Evolutionary conservation across 1,140 invertebrate genomes (phyloP), one percentile per base, ranked within the genome.

Genomic region (Heliothis virescens): DNA sequence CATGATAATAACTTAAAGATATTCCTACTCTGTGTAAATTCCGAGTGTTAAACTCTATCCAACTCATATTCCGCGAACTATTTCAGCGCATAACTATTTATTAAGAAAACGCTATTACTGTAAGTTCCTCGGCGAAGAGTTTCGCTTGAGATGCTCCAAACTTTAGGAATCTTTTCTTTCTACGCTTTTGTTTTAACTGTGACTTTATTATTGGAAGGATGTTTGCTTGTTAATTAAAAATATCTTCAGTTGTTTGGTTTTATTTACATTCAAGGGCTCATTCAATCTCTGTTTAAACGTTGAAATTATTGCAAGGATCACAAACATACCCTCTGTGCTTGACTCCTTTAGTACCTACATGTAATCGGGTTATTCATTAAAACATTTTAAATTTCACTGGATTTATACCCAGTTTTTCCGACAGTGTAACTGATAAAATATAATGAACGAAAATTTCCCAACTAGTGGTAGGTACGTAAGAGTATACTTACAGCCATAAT

Each of bases 41-140:
- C 48, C 47, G 10, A 71, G 48, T 26, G 21, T 21, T 53, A 10
- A 71, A 53, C 67, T 71, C 67, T 41, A 41, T 41, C 34, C 34
- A 52, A 52, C 65, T 69, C 65, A 26, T 69, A 52, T 69, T 69
- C 65, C 47, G 4, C 5, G 21, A 71, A 71, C 29, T 53, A 63
- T 71, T 13, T 26, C 21, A 18, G 11, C 48, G 11, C n/a, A 50
- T 52, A 69, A 69, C 48, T 71, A 71, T 71, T 71, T 71, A 71
- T 71, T 71, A 71, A 69, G 65, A 69, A 69, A 69, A 71, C 67
- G 67, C 48, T 52, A 63, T 71, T 21, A 50, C 47, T 21, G 48
- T 4, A 15, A 69, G 65, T 69, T 65, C 7, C 18, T 16, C 34
- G 34, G 10, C 29, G 16, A 52, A 34, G 26, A 47, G 18, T 63